These are phyloP conservation scores for Pundamilia nyererei DNA, from an alignment of 2,113 vertebrate genomes.

Conservation along the genomic window DNA sequence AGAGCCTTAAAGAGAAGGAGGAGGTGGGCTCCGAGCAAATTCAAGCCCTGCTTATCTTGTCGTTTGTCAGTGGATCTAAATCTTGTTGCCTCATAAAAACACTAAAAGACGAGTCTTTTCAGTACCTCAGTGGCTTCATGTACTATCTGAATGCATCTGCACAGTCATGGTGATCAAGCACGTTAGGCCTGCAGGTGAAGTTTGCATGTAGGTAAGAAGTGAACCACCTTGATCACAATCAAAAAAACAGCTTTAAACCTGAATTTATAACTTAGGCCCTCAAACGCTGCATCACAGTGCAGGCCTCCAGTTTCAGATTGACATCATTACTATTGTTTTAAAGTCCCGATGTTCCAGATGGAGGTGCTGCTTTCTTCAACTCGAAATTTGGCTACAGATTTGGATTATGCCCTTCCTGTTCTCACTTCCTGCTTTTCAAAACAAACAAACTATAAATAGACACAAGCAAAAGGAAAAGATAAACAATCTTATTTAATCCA, in stretches of 20 bases:
- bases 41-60: not conserved
- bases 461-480: not conserved
- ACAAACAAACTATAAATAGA: not conserved
- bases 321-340: no score
- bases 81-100: not conserved
- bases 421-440: conserved; percentile 3
- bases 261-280: rapidly evolving
- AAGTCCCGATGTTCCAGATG: not conserved
- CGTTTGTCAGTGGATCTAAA: not conserved
- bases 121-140: not conserved
- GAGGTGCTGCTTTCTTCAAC: not conserved
- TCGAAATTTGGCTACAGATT: not conserved
- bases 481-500: not conserved
- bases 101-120: not conserved
- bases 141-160: not conserved
- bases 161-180: not conserved
- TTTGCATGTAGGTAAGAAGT: not conserved
- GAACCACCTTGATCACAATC: not conserved
- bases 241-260: not conserved
- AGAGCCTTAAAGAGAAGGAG: not conserved
- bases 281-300: not conserved
- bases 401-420: not conserved
- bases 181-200: not conserved
- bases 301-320: rapidly evolving
- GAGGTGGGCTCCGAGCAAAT: not conserved